A percentile compares a stretch with the other conserved stretches of the same genome.
Evolutionary conservation across 2,888 invertebrate species (phyloP).

Genomic region (Drosophila recens): DNA sequence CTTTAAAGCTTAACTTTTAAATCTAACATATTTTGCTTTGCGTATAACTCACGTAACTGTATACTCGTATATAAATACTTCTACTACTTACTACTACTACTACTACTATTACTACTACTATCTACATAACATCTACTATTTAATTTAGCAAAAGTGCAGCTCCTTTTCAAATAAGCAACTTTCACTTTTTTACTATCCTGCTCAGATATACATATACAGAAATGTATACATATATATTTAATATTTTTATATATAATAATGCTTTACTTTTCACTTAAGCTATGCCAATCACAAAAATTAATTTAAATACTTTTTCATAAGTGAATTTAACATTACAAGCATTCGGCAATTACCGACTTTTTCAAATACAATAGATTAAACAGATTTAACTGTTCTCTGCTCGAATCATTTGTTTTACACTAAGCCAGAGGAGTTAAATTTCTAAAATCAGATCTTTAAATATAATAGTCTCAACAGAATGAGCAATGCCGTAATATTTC

Average conservation of each 20-base stretch:
- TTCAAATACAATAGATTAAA: neutral
- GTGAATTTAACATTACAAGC: neutral
- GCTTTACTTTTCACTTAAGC: conserved; percentile 35
- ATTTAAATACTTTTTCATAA: conserved; percentile 3
- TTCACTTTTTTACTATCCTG: conserved; percentile 22
- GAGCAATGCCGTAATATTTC: no score
- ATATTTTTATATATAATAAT: neutral
- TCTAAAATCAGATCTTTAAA: neutral
- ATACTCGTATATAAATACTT: conserved; percentile 12
- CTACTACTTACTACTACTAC: conserved; percentile 3
- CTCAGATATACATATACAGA: conserved; percentile 13
- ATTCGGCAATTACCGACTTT: conserved; percentile 16
- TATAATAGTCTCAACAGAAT: neutral
- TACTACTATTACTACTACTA: conserved; percentile 1
- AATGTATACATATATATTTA: conserved; percentile 4
- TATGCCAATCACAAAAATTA: conserved; percentile 20
- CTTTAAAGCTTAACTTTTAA: conserved; percentile 30
- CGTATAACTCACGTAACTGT: conserved; percentile 39
- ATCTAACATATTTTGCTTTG: conserved; percentile 44
- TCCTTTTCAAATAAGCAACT: conserved; percentile 27
- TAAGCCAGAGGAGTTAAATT: neutral
- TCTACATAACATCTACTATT: neutral
- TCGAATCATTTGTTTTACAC: conserved; percentile 7
- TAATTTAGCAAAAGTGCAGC: conserved; percentile 29
- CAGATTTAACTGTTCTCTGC: neutral